These are phyloP conservation scores for Paracyclopina nana DNA, from an alignment of 1,140 invertebrate genomes.

Conservation along the genomic window DNA sequence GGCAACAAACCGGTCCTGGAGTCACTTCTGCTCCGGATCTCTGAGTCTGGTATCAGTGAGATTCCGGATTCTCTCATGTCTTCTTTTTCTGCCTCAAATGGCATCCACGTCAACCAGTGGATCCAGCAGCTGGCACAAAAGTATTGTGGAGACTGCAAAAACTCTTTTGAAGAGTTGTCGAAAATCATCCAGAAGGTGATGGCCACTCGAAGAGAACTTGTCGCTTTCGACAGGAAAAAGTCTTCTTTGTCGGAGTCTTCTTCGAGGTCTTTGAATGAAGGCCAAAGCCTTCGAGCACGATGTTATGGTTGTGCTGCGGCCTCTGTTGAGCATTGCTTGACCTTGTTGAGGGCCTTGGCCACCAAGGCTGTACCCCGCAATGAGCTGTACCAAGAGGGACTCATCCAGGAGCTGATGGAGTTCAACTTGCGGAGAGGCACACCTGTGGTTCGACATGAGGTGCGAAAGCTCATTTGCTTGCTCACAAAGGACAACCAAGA, in stretches of 20 bases:
- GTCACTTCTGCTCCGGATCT: conserved; percentile 26
- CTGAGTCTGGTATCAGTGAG: conserved; percentile 13
- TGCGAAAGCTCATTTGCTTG: conserved; percentile 62
- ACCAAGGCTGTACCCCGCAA: conserved; percentile 53
- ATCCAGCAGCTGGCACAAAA: conserved; percentile 53
- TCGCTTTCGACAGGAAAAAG: conserved; percentile 51
- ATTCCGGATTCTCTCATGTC: conserved; percentile 24
- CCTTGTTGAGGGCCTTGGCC: conserved; percentile 69
- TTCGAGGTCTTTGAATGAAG: background rate
- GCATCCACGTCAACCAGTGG: conserved; percentile 29
- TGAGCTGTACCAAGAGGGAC: conserved; percentile 57
- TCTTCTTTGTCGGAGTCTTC: background rate
- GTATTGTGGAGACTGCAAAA: conserved; percentile 84
- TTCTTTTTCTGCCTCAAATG: conserved; percentile 16
- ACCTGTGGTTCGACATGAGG: conserved; percentile 57
- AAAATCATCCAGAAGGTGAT: conserved; percentile 80
- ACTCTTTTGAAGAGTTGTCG: conserved; percentile 82
- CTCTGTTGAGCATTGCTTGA: conserved; percentile 80
- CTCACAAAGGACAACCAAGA: conserved; percentile 72
- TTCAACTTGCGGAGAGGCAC: conserved; percentile 56
- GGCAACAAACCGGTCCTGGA: conserved; percentile 73
- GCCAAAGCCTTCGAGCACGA: conserved; percentile 26
- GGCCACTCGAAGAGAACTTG: conserved; percentile 67
- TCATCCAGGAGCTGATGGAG: conserved; percentile 72
- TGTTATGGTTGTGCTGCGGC: conserved; percentile 69